phyloP scores from a whole-genome alignment of 2,888 invertebrate genomes.

The Nineta flava region DNA sequence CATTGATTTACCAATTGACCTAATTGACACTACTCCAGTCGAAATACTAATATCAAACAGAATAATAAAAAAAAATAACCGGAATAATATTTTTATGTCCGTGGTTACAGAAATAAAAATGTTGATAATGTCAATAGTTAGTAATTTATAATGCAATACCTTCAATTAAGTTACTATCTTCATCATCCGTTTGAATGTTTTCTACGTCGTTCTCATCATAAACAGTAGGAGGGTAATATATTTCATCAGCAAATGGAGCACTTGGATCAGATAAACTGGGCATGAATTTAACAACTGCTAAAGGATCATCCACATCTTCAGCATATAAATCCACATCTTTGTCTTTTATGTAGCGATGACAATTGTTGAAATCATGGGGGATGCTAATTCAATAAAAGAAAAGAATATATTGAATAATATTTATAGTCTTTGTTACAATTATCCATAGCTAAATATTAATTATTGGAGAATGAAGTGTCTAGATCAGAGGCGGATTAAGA shows the following conservation, averaged over 20 bases:
- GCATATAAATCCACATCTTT: conserved; percentile 12
- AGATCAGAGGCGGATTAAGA: no score
- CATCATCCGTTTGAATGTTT: not conserved
- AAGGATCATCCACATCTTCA: not conserved
- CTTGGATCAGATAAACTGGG: conserved; percentile 46
- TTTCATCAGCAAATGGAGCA: conserved; percentile 63
- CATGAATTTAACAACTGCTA: conserved; percentile 52
- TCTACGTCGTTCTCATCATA: not conserved
- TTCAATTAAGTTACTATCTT: not conserved
- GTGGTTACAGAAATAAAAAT: no score
- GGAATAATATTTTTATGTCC: no score
- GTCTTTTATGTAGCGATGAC: conserved; percentile 17
- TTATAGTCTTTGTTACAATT: no score
- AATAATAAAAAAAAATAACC: no score
- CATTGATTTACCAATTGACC: no score
- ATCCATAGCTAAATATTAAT: no score
- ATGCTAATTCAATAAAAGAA: conserved; percentile 14
- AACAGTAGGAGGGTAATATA: conserved; percentile 52
- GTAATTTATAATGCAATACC: not conserved
- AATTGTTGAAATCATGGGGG: conserved; percentile 4
- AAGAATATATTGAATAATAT: no score
- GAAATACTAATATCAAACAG: no score
- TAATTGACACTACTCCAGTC: no score
- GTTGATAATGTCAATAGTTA: no score
- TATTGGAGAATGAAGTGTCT: no score